Conservation (phyloP, 1,140 invertebrate genomes). For the Sycophila sp. region DNA sequence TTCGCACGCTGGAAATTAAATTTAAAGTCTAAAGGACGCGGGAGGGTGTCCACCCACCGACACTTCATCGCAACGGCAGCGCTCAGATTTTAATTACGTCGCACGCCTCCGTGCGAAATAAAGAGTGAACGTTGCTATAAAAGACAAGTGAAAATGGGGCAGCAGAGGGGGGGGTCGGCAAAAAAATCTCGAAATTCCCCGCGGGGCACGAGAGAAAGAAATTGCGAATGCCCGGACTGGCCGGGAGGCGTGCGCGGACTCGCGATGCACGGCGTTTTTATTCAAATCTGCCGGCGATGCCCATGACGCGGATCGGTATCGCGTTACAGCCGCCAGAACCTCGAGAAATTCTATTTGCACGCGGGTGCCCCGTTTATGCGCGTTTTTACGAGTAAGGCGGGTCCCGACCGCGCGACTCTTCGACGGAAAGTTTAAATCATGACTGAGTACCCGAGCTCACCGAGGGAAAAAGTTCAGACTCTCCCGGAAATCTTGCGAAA, state of each 20-base stretch:
- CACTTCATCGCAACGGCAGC: too few species aligned
- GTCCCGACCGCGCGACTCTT: background rate
- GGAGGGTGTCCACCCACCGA: too few species aligned
- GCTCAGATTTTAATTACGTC: conserved; percentile 22
- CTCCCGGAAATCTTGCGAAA: background rate
- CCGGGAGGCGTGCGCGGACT: background rate
- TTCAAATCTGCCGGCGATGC: conserved; percentile 43
- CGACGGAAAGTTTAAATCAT: conserved; percentile 31
- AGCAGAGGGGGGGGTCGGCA: background rate
- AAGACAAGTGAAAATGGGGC: too few species aligned
- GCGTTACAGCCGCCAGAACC: too few species aligned
- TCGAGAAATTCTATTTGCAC: conserved; percentile 18
- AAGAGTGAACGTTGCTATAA: background rate
- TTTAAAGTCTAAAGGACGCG: background rate
- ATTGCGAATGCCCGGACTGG: background rate
- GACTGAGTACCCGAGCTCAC: conserved; percentile 10
- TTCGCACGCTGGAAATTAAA: background rate
- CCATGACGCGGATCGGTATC: background rate
- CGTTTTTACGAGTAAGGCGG: background rate
- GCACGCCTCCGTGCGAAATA: background rate
- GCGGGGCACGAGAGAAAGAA: background rate
- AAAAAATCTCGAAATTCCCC: background rate
- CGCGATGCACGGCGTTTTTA: conserved; percentile 42
- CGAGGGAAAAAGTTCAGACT: background rate
- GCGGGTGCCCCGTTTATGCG: background rate